These are phyloP conservation scores for Trochalopteron elliotii DNA, from an alignment of 2,113 vertebrate genomes.

Conservation along the genomic window DNA sequence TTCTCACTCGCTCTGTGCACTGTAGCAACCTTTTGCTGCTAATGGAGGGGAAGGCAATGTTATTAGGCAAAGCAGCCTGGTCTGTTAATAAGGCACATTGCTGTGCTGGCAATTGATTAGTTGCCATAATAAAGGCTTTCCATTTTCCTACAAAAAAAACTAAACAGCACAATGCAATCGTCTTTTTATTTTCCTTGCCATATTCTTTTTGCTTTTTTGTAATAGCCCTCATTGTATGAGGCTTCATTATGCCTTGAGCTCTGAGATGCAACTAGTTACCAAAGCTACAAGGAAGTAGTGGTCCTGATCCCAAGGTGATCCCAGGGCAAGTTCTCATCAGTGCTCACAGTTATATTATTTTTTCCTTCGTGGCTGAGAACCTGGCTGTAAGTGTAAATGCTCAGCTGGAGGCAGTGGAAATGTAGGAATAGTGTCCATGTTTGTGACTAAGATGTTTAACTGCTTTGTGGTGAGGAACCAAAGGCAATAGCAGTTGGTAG, in stretches of 20 bases:
- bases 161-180: background rate
- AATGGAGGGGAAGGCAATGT: background rate
- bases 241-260: background rate
- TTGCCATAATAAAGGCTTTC: background rate
- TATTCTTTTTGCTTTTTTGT: background rate
- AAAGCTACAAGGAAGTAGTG: background rate
- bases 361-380: background rate
- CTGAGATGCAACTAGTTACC: background rate
- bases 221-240: background rate
- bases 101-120: background rate
- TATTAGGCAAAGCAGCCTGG: background rate
- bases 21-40: background rate
- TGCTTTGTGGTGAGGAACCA: background rate
- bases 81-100: background rate
- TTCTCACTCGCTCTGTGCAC: background rate
- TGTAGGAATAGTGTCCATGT: background rate
- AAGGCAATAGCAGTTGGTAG: background rate
- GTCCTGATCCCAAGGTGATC: background rate
- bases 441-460: background rate
- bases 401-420: background rate
- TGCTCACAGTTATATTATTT: background rate
- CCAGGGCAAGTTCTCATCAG: background rate
- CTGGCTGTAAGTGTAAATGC: background rate
- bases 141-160: background rate
- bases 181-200: background rate